Percentiles rank a stretch among this genome's conserved stretches.
Evolutionary conservation across 2,888 invertebrate genomes (phyloP).

Genomic region (Pterostichus niger): DNA sequence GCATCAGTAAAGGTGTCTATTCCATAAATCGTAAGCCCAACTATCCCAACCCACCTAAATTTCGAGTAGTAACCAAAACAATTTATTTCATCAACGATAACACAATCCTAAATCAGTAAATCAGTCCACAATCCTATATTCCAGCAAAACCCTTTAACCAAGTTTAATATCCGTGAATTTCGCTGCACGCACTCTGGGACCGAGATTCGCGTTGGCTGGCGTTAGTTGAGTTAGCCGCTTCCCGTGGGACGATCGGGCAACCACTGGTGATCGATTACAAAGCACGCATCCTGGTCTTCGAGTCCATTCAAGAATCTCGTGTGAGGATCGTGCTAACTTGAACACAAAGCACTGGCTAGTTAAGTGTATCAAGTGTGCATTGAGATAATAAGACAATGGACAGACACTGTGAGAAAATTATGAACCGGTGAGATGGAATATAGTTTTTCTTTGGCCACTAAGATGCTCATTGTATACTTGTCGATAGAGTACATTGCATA

Average conservation of each 20-base stretch:
- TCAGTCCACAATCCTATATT: neutral
- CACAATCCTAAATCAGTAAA: slow-evolving; percentile 48
- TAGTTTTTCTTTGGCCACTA: neutral
- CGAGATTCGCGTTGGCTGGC: slow-evolving; percentile 24
- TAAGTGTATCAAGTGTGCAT: slow-evolving; percentile 56
- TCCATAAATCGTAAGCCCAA: slow-evolving; percentile 13
- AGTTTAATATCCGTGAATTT: slow-evolving; percentile 52
- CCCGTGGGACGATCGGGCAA: slow-evolving; percentile 36
- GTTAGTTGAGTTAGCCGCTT: slow-evolving; percentile 7
- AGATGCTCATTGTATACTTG: too few relatives aligned
- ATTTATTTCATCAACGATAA: slow-evolving; percentile 38
- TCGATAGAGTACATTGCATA: too few relatives aligned
- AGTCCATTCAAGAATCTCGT: neutral
- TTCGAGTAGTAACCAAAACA: slow-evolving; percentile 17
- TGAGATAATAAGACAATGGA: slow-evolving; percentile 54
- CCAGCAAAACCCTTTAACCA: slow-evolving; percentile 37
- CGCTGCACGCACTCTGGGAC: neutral
- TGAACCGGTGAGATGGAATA: neutral
- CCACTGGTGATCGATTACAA: slow-evolving; percentile 31
- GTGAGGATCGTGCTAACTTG: slow-evolving; percentile 22
- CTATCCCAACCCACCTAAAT: neutral
- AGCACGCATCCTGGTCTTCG: slow-evolving; percentile 25
- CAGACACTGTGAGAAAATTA: slow-evolving; percentile 32
- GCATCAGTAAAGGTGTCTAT: too few relatives aligned
- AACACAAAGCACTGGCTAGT: slow-evolving; percentile 45